Base-by-base conservation (phyloP, 2,888 invertebrate genomes). In the Agapetus fuscipes region DNA sequence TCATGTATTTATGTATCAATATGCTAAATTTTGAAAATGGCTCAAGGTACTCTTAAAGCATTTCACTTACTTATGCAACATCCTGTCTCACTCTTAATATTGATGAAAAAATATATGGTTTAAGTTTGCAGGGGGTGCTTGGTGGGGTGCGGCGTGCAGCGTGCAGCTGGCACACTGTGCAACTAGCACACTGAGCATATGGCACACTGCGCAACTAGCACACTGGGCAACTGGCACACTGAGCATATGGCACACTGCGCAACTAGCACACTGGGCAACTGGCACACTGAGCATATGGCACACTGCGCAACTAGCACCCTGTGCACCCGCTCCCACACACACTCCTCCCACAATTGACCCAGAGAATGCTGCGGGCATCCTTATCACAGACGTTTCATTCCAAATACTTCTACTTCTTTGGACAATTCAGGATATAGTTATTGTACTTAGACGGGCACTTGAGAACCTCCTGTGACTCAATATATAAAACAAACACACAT, bases 261-360 rank as follows among this genome's bases (percentile, higher is more conserved):
- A n/a, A n/a, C n/a, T n/a, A n/a, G n/a, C n/a, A n/a, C n/a, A n/a
- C n/a, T n/a, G n/a, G n/a, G n/a, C n/a, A n/a, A n/a, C n/a, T n/a
- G n/a, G n/a, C n/a, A n/a, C n/a, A n/a, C n/a, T n/a, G n/a, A n/a
- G n/a, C n/a, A n/a, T n/a, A n/a, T n/a, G n/a, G n/a, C n/a, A n/a
- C n/a, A n/a, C n/a, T n/a, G n/a, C n/a, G n/a, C n/a, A n/a, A n/a
- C n/a, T n/a, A n/a, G n/a, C n/a, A n/a, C n/a, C n/a, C n/a, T n/a
- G n/a, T n/a, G n/a, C n/a, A n/a, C n/a, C n/a, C n/a, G n/a, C n/a
- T n/a, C 38, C 46, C 57, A 59, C 43, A 41, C 35, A 40, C 61
- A 42, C 65, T 62, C 64, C 57, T 62, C 62, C 63, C 66, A 67
- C 66, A 70, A 70, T 70, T 70, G 69, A 70, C 70, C 60, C 69